Percentiles rank a stretch among this genome's conserved stretches.
phyloP scores from a whole-genome alignment of 1,140 invertebrate genomes.

The Gryllus bimaculatus region DNA sequence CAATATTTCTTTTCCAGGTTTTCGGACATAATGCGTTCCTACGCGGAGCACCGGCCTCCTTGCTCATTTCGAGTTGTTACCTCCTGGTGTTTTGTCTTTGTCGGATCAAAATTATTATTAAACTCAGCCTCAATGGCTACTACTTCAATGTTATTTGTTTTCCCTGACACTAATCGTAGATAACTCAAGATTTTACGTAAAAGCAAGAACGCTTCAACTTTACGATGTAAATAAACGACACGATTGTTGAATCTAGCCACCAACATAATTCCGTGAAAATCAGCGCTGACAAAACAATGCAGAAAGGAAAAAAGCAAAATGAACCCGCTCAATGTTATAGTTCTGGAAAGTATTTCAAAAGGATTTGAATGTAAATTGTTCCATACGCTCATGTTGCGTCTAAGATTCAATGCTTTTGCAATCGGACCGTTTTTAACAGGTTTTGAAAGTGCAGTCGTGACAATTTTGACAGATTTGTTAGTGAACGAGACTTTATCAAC shows the following conservation, averaged over 20 bases:
- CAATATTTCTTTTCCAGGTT: constrained; percentile 12
- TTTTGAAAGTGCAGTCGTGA: background rate
- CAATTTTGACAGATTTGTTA: background rate
- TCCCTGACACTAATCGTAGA: background rate
- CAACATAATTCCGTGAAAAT: constrained; percentile 11
- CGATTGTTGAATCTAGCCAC: no score
- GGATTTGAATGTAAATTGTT: constrained; percentile 6
- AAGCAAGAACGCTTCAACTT: background rate
- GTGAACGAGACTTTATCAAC: constrained; percentile 11
- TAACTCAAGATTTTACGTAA: constrained; percentile 11
- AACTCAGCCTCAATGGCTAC: constrained; percentile 14
- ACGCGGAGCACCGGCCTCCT: background rate
- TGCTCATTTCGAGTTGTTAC: constrained; percentile 2
- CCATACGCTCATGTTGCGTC: background rate
- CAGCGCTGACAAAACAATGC: background rate
- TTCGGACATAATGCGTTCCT: background rate
- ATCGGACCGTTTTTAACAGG: constrained; percentile 1
- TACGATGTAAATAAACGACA: background rate
- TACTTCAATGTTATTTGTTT: constrained; percentile 10
- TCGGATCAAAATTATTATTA: background rate
- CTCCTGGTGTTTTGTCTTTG: background rate
- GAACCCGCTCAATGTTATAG: background rate
- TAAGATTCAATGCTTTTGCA: background rate
- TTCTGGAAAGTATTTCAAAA: background rate
- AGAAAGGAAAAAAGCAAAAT: background rate